Conservation (phyloP, 2,888 invertebrate genomes). For the Aspidiotus destructor region DNA sequence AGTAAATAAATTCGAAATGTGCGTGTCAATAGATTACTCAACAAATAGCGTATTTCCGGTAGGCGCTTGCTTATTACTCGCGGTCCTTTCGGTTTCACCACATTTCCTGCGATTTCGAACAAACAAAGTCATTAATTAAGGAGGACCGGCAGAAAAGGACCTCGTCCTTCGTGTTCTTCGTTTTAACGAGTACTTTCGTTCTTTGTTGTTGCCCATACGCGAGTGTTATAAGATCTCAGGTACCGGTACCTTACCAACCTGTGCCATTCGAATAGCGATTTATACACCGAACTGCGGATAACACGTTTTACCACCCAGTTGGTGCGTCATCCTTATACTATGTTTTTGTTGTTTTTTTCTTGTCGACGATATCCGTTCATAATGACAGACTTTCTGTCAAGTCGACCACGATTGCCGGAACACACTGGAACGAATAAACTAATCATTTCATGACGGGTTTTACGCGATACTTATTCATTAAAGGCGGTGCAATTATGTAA, state of each 20-base stretch:
- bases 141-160: conserved; percentile 29
- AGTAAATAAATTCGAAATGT: conserved; percentile 21
- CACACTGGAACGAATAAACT: not conserved
- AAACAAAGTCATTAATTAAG: conserved; percentile 33
- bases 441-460: not conserved
- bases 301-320: conserved; percentile 27
- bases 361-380: conserved; percentile 6
- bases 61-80: conserved; percentile 32
- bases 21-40: conserved; percentile 29
- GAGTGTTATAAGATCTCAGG: not conserved
- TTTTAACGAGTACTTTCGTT: conserved; percentile 25
- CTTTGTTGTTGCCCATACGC: not conserved
- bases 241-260: conserved; percentile 20
- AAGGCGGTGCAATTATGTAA: not conserved
- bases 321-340: conserved; percentile 12
- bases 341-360: not conserved
- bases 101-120: conserved; percentile 31
- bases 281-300: not conserved
- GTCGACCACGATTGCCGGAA: conserved; percentile 20
- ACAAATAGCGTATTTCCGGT: conserved; percentile 32
- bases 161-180: conserved; percentile 19
- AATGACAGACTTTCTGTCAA: conserved; percentile 27
- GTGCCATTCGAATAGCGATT: conserved; percentile 16
- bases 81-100: conserved; percentile 30
- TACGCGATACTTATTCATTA: conserved; percentile 5